Conservation (phyloP, 2,888 invertebrate species). For the Micropterix aruncella region DNA sequence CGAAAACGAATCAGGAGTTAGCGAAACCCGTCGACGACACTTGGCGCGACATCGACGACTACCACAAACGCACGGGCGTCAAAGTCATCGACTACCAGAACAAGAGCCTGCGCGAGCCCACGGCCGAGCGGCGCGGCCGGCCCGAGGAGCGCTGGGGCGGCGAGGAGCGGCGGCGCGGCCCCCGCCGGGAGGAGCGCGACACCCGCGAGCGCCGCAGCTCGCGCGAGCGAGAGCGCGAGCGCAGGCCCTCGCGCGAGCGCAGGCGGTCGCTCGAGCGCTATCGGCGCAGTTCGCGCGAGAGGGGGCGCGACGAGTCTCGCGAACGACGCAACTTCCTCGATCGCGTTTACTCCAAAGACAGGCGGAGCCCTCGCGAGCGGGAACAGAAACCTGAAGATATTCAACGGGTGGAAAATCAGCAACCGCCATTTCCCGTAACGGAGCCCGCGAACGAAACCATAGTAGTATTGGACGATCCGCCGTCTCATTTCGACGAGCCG, state of each 20-base stretch:
- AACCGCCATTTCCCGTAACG: constrained; percentile 12
- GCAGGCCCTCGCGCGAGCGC: constrained; percentile 10
- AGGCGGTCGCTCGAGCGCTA: constrained; percentile 14
- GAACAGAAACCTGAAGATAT: constrained; percentile 11
- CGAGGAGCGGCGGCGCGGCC: constrained; percentile 17
- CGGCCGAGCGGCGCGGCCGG: constrained; percentile 7
- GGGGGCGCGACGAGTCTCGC: constrained; percentile 10
- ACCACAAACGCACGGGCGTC: constrained; percentile 7
- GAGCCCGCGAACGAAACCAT: constrained; percentile 5
- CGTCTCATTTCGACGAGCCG: constrained; percentile 13
- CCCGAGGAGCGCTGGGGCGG: constrained; percentile 7
- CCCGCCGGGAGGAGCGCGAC: constrained; percentile 18
- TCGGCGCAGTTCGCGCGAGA: constrained; percentile 13
- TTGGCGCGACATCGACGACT: constrained; percentile 18
- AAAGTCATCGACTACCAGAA: constrained; percentile 8
- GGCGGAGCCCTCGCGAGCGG: constrained; percentile 11
- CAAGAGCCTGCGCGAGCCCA: constrained; percentile 2
- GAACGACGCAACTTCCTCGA: constrained; percentile 16
- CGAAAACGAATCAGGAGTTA: constrained; percentile 17
- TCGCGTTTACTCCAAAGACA: constrained; percentile 16
- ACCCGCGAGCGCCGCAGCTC: constrained; percentile 9
- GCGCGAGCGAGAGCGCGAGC: constrained; percentile 9
- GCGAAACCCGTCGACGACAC: constrained; percentile 5
- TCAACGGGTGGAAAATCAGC: constrained; percentile 11
- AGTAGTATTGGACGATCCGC: constrained; percentile 12